Evolutionary conservation across 2,888 invertebrate species (phyloP).

Genomic region (Eledona agricola): DNA sequence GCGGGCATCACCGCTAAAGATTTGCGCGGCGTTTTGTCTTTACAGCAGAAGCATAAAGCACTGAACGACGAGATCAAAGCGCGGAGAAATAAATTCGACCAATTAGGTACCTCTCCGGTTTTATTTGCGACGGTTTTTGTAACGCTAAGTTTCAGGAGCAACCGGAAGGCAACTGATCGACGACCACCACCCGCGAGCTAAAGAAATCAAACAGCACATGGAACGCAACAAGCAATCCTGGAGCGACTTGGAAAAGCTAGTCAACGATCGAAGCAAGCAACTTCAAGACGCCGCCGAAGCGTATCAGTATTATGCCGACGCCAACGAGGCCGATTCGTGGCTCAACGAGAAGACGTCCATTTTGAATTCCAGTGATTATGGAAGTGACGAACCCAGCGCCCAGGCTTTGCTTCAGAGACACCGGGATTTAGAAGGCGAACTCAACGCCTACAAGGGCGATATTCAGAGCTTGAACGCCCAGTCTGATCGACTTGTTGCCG

Average conservation of each 20-base stretch:
- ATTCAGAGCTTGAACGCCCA: conserved; percentile 79
- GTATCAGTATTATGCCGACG: conserved; percentile 96
- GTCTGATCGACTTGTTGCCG: conserved; percentile 77
- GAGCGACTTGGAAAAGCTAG: conserved; percentile 86
- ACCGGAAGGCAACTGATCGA: conserved; percentile 70
- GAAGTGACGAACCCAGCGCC: conserved; percentile 89
- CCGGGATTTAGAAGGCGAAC: conserved; percentile 85
- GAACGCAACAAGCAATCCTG: conserved; percentile 84
- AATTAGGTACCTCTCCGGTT: conserved; percentile 69
- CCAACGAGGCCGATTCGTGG: conserved; percentile 98
- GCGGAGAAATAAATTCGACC: conserved; percentile 74
- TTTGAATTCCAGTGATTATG: conserved; percentile 88
- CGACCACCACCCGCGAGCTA: conserved; percentile 82
- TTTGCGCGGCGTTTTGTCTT: conserved; percentile 84
- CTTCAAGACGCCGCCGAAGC: conserved; percentile 90
- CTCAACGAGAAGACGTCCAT: conserved; percentile 94
- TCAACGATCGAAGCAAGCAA: conserved; percentile 76
- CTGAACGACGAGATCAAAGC: conserved; percentile 89
- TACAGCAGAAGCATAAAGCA: conserved; percentile 93
- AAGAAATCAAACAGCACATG: conserved; percentile 83
- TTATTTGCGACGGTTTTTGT: neutral
- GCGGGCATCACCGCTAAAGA: conserved; percentile 95
- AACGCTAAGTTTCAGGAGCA: conserved; percentile 33
- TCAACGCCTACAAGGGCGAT: conserved; percentile 88
- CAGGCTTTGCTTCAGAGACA: conserved; percentile 89